phyloP scores from a whole-genome alignment of 2,797 vertebrate species.

The Catharus ustulatus region DNA sequence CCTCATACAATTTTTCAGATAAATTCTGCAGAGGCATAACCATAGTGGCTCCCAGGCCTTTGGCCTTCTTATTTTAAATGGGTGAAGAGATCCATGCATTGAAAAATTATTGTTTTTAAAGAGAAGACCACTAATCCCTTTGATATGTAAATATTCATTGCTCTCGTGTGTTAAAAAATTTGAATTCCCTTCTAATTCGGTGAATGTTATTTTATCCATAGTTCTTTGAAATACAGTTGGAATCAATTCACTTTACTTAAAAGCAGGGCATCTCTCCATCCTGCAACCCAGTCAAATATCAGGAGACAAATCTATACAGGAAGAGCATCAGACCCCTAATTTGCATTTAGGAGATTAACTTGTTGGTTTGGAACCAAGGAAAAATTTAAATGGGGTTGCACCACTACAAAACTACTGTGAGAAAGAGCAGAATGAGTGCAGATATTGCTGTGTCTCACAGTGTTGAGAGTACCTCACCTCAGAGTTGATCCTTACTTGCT shows the following conservation, averaged over 20 bases:
- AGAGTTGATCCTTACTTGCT: background rate
- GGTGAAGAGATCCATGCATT: background rate
- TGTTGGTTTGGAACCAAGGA: background rate
- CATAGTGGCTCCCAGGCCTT: background rate
- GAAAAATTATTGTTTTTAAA: background rate
- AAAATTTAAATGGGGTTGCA: background rate
- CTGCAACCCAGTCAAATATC: background rate
- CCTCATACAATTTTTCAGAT: background rate
- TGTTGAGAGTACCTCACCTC: background rate
- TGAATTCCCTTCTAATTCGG: background rate
- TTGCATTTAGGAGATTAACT: background rate
- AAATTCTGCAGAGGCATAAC: background rate
- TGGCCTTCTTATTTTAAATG: background rate
- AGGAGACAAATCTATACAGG: background rate
- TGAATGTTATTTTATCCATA: background rate
- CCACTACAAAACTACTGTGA: background rate
- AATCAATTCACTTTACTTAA: background rate
- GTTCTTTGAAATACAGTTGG: background rate
- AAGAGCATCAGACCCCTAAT: background rate
- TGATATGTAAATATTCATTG: background rate
- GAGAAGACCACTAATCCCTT: background rate
- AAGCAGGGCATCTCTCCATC: background rate
- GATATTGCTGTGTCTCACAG: background rate
- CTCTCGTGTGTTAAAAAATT: background rate
- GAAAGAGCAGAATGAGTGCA: background rate